phyloP scores from a whole-genome alignment of 2,113 vertebrate species.

The Panurus biarmicus region DNA sequence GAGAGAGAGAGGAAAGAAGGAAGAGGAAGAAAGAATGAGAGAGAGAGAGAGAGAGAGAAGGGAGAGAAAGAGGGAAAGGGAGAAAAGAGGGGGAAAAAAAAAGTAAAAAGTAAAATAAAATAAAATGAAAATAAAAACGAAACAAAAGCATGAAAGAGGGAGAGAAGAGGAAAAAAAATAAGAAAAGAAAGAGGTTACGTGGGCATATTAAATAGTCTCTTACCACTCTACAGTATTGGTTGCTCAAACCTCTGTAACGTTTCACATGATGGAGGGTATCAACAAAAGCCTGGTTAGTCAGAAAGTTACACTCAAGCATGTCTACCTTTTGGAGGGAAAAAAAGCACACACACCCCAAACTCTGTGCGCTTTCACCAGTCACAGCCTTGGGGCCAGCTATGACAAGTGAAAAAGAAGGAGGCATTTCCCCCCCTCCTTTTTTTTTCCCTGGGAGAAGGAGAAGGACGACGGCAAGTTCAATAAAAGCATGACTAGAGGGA shows the following conservation, averaged over 20 bases:
- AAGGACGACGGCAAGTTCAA: constrained; percentile 74
- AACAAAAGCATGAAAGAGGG: constrained; percentile 76
- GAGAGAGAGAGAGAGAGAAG: constrained; percentile 50
- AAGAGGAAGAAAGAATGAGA: not conserved
- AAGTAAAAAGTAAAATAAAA: constrained; percentile 53
- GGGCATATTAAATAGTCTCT: constrained; percentile 78
- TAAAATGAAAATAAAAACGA: constrained; percentile 48
- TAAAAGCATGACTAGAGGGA: constrained; percentile 71
- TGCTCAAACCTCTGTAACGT: constrained; percentile 71
- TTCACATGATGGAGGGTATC: constrained; percentile 70
- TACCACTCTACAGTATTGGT: constrained; percentile 75
- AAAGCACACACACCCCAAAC: constrained; percentile 66
- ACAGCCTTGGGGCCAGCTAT: constrained; percentile 57
- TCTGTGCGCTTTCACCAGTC: constrained; percentile 65
- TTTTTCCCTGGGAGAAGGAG: constrained; percentile 71
- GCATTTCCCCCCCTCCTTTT: constrained; percentile 63
- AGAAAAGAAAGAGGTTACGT: constrained; percentile 93
- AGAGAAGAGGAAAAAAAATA: constrained; percentile 90
- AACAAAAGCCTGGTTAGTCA: constrained; percentile 77
- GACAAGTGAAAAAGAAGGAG: constrained; percentile 74
- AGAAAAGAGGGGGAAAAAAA: constrained; percentile 54
- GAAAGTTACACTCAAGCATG: constrained; percentile 58
- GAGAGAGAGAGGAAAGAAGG: not conserved
- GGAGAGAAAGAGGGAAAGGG: constrained; percentile 52
- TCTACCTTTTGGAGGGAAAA: constrained; percentile 61